phyloP scores from a whole-genome alignment of 2,888 invertebrate genomes.

The Coelinius sp. region DNA sequence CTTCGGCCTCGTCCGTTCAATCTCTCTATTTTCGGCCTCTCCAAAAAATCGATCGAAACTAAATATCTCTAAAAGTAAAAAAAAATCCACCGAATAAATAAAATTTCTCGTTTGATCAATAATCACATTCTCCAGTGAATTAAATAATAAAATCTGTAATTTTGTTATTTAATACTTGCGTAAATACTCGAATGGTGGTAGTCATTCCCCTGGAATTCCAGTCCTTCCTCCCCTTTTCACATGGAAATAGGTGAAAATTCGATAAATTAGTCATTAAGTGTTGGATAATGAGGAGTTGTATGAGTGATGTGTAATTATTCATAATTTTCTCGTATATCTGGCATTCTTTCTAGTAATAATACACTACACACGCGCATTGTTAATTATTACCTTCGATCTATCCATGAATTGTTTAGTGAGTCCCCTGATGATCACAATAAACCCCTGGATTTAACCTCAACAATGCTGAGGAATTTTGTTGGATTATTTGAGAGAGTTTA shows the following conservation, averaged over 20 bases:
- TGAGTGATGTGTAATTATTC: not conserved
- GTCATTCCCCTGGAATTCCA: not conserved
- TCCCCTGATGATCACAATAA: not conserved
- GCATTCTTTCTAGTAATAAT: not conserved
- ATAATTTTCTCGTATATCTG: not conserved
- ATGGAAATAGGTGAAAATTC: not conserved
- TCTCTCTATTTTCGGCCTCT: conserved; percentile 9
- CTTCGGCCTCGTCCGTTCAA: not conserved
- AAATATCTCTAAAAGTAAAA: not conserved
- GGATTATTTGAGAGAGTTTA: not conserved
- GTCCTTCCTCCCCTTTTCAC: not conserved
- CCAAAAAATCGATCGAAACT: conserved; percentile 14
- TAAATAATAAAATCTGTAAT: not conserved
- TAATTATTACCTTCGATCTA: not conserved
- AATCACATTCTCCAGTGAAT: not conserved
- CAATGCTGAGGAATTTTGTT: not conserved
- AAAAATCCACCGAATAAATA: not conserved
- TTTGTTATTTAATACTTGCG: not conserved
- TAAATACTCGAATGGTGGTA: conserved; percentile 2
- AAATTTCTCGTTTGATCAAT: not conserved
- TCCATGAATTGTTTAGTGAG: not conserved
- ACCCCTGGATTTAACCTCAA: conserved; percentile 5
- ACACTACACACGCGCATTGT: conserved; percentile 25
- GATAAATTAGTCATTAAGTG: not conserved
- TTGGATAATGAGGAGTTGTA: not conserved